phyloP scores from a whole-genome alignment of 92 coral and sea anemone genomes.

The Heteractis magnifica region DNA sequence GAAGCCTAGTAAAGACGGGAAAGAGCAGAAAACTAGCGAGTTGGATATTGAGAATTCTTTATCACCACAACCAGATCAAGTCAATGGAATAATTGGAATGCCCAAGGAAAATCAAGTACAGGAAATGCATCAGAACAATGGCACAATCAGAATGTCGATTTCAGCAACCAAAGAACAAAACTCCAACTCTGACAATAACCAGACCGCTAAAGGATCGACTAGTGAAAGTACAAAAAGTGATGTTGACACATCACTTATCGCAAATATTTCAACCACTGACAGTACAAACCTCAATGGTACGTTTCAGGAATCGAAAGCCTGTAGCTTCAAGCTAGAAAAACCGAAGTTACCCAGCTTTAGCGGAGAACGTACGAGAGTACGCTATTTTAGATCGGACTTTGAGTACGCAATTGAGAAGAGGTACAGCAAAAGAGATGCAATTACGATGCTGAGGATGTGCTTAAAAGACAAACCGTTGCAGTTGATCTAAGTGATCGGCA shows the following conservation, averaged over 20 bases:
- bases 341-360: slow-evolving; percentile 4
- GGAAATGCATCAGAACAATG: background rate
- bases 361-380: slow-evolving; percentile 55
- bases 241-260: slow-evolving; percentile 7
- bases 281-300: background rate
- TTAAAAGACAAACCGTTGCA: slow-evolving; percentile 38
- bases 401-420: slow-evolving; percentile 43
- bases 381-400: slow-evolving; percentile 51
- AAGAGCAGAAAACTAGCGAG: slow-evolving; percentile 8
- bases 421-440: slow-evolving; percentile 48
- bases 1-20: background rate
- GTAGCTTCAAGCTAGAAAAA: slow-evolving; percentile 51
- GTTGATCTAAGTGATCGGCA: slow-evolving; percentile 53
- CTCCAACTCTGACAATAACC: slow-evolving; percentile 5
- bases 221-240: slow-evolving; percentile 2
- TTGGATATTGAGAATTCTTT: background rate
- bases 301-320: background rate
- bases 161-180: background rate
- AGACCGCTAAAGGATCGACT: slow-evolving; percentile 1
- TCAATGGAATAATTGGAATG: background rate
- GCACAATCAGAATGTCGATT: too few species aligned
- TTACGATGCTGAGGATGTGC: slow-evolving; percentile 45
- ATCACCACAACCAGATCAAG: background rate
- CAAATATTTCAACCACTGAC: background rate
- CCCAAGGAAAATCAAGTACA: slow-evolving; percentile 5